A percentile compares a stretch with the other conserved stretches of the same genome.
These are phyloP conservation scores for Griposia aprilina DNA, from an alignment of 2,888 invertebrate genomes.

Conservation along the genomic window DNA sequence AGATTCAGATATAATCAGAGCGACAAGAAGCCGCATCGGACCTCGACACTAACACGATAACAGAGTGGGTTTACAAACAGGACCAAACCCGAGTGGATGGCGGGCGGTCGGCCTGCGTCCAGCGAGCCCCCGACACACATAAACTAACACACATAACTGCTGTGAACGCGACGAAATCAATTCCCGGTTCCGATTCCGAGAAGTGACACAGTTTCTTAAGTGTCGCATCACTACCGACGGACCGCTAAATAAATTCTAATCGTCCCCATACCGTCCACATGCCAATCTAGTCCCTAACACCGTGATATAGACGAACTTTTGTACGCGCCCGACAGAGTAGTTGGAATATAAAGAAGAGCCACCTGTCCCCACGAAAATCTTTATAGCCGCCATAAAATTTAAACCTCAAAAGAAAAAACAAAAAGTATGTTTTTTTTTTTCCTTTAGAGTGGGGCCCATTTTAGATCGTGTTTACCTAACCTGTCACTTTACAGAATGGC, in stretches of 20 bases:
- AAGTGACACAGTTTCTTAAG: conserved; percentile 90
- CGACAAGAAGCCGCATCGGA: conserved; percentile 84
- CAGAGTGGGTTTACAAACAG: conserved; percentile 82
- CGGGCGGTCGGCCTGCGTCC: conserved; percentile 63
- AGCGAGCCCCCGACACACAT: conserved; percentile 75
- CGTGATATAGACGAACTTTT: conserved; percentile 79
- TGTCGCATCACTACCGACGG: conserved; percentile 90
- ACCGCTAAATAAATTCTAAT: conserved; percentile 89
- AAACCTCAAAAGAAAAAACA: conserved; percentile 89
- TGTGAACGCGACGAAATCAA: conserved; percentile 89
- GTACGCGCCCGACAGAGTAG: conserved; percentile 78
- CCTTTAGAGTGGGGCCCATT: conserved; percentile 86
- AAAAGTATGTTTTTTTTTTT: conserved; percentile 83
- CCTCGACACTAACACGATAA: conserved; percentile 84
- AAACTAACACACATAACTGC: conserved; percentile 88
- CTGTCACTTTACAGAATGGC: conserved; percentile 90
- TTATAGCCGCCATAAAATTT: conserved; percentile 90
- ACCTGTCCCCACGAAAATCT: conserved; percentile 90
- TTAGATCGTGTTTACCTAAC: conserved; percentile 90
- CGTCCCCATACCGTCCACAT: conserved; percentile 76
- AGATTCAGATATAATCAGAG: conserved; percentile 87
- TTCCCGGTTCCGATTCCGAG: conserved; percentile 89
- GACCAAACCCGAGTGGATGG: conserved; percentile 70
- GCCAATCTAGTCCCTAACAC: conserved; percentile 86
- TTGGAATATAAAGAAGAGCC: conserved; percentile 90